Evolutionary conservation across 2,113 vertebrate species (phyloP), one percentile per base, ranked within the genome.

Genomic region (Accipiter virgatus): DNA sequence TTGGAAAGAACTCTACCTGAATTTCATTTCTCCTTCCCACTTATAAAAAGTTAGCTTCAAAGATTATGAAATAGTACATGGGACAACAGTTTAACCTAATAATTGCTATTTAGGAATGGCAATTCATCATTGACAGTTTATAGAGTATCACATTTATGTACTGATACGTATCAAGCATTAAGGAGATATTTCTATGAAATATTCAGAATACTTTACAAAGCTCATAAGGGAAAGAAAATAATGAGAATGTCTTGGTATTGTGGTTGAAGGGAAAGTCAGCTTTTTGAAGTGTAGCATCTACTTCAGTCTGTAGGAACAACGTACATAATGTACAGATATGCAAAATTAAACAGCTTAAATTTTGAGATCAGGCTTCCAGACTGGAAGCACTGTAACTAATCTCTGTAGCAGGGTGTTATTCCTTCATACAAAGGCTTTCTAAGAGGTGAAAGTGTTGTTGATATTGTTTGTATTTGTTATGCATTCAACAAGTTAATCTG

Each of bases 141-240:
- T 17, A 53, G 15, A 58, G 8, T 45, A 50, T 70, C 26, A 23
- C 13, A 56, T 79, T 78, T 68, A 16, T 34, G 3, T 40, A 47
- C 17, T 52, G 25, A 78, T 48, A 68, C 3, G 0, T 13, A 45
- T 36, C 5, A 90, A 79, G 5, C 9, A 13, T 71, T 61, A 71
- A 31, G 10, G 5, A 5, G 7, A n/a, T 36, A 13, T 74, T 83
- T 32, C 62, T n/a, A 13, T 63, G 14, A 58, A 45, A 70, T 71
- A 10, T 82, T 93, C 79, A 86, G 83, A 95, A 90, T 81, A 87
- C 8, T 71, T 94, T 34, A 92, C 3, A 94, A 83, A 95, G 17
- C 62, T 81, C 23, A 38, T 63, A 36, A 62, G 45, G 7, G 22
- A 36, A 91, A 86, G 20, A 56, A 81, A 77, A 48, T 10, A 52